phyloP scores from a whole-genome alignment of 2,113 vertebrate genomes.

The Eolophus roseicapilla region DNA sequence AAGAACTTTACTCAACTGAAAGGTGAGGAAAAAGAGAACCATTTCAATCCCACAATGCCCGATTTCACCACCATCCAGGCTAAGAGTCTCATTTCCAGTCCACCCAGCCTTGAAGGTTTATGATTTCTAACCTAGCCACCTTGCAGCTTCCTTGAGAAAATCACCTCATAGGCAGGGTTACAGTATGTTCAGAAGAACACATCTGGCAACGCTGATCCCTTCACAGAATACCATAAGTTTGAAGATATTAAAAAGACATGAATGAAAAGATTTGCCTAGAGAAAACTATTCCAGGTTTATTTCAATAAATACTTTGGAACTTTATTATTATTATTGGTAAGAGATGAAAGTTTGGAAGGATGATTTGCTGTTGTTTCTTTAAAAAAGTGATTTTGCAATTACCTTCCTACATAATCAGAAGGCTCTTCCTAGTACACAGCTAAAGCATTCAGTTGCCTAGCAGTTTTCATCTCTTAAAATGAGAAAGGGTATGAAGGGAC shows the following conservation, averaged over 20 bases:
- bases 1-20: background rate
- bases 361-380: background rate
- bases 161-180: background rate
- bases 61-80: background rate
- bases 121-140: background rate
- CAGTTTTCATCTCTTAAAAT: background rate
- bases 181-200: fast-evolving
- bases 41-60: background rate
- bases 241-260: background rate
- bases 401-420: background rate
- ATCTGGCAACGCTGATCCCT: background rate
- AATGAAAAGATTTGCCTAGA: background rate
- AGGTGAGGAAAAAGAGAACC: background rate
- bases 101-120: fast-evolving
- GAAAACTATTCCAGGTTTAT: background rate
- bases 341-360: background rate
- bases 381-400: background rate
- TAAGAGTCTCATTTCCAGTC: background rate
- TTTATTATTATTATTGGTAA: background rate
- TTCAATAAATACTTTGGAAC: background rate
- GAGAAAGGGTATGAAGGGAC: background rate
- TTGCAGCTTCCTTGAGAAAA: background rate
- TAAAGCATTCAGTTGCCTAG: background rate
- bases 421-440: background rate
- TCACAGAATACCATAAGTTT: no score